These are phyloP conservation scores for Thecophora atra DNA, from an alignment of 2,888 invertebrate species.

Conservation along the genomic window DNA sequence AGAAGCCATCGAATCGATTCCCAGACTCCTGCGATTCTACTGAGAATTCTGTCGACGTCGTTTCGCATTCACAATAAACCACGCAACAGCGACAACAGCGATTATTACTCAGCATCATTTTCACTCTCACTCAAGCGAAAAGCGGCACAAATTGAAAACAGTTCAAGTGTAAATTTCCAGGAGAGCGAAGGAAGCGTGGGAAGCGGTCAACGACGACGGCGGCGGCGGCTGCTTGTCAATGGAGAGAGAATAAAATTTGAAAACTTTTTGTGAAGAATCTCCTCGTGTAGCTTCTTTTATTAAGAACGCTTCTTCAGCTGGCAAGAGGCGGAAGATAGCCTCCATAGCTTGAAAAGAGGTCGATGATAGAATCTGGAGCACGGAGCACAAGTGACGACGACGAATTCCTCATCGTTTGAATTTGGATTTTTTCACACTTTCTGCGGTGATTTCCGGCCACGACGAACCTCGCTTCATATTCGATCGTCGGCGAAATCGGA, in stretches of 20 bases:
- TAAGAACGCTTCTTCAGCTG: conserved; percentile 25
- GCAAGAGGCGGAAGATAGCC: not conserved
- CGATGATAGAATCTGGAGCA: no score
- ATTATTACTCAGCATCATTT: not conserved
- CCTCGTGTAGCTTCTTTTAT: conserved; percentile 26
- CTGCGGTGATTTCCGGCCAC: no score
- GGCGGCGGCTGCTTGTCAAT: not conserved
- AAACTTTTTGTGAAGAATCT: not conserved
- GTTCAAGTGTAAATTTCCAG: conserved; percentile 21
- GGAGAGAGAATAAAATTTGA: not conserved
- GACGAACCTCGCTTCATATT: no score
- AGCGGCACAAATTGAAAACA: not conserved
- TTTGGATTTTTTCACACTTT: no score
- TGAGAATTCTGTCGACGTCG: conserved; percentile 1
- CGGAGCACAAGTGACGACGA: no score
- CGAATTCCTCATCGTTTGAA: no score
- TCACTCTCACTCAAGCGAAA: not conserved
- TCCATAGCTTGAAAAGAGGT: no score
- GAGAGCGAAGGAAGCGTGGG: not conserved
- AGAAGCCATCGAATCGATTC: not conserved
- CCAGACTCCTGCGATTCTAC: not conserved
- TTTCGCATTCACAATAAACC: not conserved
- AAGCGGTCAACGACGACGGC: no score
- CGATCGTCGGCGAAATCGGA: conserved; percentile 5
- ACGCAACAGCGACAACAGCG: not conserved